These are phyloP conservation scores for Geopemphigus sp. DNA, from an alignment of 1,140 invertebrate species.

Conservation along the genomic window DNA sequence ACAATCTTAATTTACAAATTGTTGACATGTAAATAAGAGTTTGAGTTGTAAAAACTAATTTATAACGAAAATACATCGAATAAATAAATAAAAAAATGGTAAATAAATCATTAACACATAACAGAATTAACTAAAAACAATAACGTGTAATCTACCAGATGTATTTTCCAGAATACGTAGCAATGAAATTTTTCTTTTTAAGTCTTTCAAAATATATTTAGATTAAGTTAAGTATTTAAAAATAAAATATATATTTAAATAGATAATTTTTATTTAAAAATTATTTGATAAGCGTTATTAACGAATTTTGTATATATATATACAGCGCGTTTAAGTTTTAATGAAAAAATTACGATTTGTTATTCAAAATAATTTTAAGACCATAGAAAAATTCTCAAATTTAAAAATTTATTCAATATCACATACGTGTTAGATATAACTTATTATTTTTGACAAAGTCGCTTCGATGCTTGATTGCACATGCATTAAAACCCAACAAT, in stretches of 20 bases:
- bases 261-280: neutral
- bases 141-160: neutral
- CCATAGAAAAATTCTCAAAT: neutral
- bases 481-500: neutral
- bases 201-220: neutral
- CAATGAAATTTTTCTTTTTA: neutral
- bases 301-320: slow-evolving; percentile 6
- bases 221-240: neutral
- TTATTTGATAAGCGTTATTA: neutral
- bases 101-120: neutral
- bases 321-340: neutral
- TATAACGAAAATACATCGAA: neutral
- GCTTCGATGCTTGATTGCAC: slow-evolving; percentile 11
- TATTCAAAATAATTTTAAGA: neutral
- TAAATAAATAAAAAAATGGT: neutral
- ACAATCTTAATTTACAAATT: neutral
- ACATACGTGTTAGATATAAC: neutral
- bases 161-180: neutral
- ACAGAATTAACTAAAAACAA: neutral
- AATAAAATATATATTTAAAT: neutral
- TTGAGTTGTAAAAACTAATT: neutral
- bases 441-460: neutral
- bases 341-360: neutral
- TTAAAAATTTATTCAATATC: slow-evolving; percentile 2
- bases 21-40: slow-evolving; percentile 17